Evolutionary conservation across 2,888 invertebrate species (phyloP).

Genomic region (Temnothorax rugatulus): DNA sequence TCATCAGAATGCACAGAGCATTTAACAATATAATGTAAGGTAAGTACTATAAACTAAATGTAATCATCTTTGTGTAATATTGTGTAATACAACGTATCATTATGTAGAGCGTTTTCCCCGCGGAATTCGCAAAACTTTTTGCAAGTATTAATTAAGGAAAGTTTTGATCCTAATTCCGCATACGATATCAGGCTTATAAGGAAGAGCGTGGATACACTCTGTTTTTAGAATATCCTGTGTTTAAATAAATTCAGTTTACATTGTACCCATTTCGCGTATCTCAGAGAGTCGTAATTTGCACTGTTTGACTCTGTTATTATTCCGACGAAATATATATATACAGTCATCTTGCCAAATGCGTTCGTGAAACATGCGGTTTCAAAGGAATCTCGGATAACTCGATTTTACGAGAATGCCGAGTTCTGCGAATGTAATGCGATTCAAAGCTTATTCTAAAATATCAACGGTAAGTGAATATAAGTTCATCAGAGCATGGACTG

Average conservation of each 20-base stretch:
- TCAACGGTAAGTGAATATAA: slow-evolving; percentile 48
- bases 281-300: slow-evolving; percentile 30
- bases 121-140: background rate
- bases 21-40: background rate
- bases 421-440: slow-evolving; percentile 39
- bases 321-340: slow-evolving; percentile 14
- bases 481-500: slow-evolving; percentile 49
- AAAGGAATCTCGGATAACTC: slow-evolving; percentile 52
- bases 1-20: background rate
- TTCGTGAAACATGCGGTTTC: slow-evolving; percentile 37
- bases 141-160: background rate
- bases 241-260: slow-evolving; percentile 37
- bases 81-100: slow-evolving; percentile 2
- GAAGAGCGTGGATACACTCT: background rate
- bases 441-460: slow-evolving; percentile 55
- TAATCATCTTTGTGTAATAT: slow-evolving; percentile 8
- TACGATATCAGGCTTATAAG: background rate
- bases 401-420: slow-evolving; percentile 47
- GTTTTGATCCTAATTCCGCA: background rate
- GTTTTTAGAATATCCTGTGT: background rate
- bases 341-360: slow-evolving; percentile 41
- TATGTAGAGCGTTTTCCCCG: background rate
- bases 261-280: slow-evolving; percentile 17
- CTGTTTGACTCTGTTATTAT: slow-evolving; percentile 48
- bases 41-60: slow-evolving; percentile 12